phyloP scores from a whole-genome alignment of 2,113 vertebrate species.

The Sinocyclocheilus maitianheensis region DNA sequence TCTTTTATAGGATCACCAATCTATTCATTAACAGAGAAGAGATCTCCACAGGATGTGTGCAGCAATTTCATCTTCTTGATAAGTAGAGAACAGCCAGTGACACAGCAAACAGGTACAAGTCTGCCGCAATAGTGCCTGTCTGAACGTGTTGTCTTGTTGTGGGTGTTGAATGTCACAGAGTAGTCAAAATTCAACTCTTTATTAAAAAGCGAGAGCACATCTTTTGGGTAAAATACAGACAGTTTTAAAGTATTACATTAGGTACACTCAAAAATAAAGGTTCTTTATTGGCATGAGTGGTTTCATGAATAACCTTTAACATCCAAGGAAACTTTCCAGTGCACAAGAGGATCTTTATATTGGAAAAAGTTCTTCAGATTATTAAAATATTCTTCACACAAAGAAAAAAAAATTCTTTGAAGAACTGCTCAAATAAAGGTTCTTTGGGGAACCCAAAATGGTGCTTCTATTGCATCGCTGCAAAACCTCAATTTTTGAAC shows the following conservation, averaged over 20 bases:
- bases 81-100: slow-evolving; percentile 11
- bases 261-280: neutral
- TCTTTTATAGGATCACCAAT: slow-evolving; percentile 32
- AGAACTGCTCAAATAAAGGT: no score
- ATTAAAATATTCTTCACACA: no score
- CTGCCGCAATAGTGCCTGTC: neutral
- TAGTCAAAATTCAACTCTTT: slow-evolving; percentile 6
- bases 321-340: no score
- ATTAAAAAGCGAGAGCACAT: neutral
- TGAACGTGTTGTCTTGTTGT: slow-evolving; percentile 11
- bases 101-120: neutral
- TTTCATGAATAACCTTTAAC: no score
- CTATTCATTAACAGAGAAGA: slow-evolving; percentile 6
- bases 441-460: no score
- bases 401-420: no score
- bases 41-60: slow-evolving; percentile 30
- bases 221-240: neutral
- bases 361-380: no score
- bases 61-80: slow-evolving; percentile 26
- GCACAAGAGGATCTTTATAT: no score
- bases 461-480: no score
- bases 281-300: no score
- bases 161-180: neutral
- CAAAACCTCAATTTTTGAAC: no score
- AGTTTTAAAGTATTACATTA: neutral